Conservation (phyloP, 2,113 vertebrate genomes). For the Sterna hirundo region DNA sequence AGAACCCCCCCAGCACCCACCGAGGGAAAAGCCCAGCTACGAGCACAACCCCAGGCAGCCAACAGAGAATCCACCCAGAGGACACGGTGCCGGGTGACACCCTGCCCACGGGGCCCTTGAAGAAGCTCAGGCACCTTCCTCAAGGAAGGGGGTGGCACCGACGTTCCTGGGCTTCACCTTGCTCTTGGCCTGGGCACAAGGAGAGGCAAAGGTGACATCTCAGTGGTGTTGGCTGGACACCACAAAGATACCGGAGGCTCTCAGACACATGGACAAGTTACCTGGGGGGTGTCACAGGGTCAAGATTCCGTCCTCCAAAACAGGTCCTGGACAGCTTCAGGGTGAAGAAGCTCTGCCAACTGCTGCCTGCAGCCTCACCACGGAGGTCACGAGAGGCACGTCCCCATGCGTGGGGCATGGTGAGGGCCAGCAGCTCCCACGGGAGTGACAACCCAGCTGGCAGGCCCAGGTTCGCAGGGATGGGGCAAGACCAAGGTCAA, state of each 20-base stretch:
- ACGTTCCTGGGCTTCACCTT: not conserved
- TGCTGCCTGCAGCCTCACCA: not conserved
- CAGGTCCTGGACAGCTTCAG: not conserved
- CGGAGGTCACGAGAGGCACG: fast-evolving
- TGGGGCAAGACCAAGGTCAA: not conserved
- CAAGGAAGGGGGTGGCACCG: not conserved
- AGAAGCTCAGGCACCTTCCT: not conserved
- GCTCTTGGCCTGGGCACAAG: not conserved
- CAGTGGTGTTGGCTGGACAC: not conserved
- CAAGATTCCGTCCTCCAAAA: not conserved
- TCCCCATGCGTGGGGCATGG: fast-evolving
- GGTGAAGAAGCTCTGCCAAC: not conserved
- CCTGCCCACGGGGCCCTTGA: not conserved
- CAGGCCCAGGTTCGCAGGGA: not conserved
- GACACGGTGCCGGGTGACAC: fast-evolving
- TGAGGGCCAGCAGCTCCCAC: not conserved
- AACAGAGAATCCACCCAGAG: not conserved
- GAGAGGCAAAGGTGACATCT: too few relatives aligned
- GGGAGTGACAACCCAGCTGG: fast-evolving
- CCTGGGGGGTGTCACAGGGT: too few relatives aligned
- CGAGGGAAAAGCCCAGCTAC: not conserved
- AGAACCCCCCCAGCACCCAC: not conserved
- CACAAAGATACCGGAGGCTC: not conserved
- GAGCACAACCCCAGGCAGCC: not conserved
- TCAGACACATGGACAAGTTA: not conserved